These are phyloP conservation scores for Pachyrhynchus sulphureomaculatus DNA, from an alignment of 1,140 invertebrate species.

Conservation along the genomic window DNA sequence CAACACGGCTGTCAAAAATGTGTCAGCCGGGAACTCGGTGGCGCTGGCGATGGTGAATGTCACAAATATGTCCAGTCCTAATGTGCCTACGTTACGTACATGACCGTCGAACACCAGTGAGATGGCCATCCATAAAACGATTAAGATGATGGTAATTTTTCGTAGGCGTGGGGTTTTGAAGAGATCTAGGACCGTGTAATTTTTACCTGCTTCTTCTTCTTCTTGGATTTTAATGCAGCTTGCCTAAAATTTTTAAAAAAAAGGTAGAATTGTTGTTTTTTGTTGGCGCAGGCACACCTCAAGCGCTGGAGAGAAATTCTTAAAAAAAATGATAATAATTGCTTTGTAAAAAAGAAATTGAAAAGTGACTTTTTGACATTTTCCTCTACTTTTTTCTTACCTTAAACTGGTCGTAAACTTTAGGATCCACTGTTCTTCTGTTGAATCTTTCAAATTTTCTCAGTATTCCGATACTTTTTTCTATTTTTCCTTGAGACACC, in stretches of 20 bases:
- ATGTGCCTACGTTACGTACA: conserved; percentile 77
- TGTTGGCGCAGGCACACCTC: neutral
- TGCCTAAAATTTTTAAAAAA: conserved; percentile 53
- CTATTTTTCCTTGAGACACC: conserved; percentile 76
- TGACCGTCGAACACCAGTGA: conserved; percentile 85
- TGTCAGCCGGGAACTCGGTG: conserved; percentile 81
- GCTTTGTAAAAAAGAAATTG: too few species aligned
- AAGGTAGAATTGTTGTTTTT: neutral
- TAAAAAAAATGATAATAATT: too few species aligned
- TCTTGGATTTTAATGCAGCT: conserved; percentile 64
- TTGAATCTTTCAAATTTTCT: conserved; percentile 80
- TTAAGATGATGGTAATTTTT: conserved; percentile 70
- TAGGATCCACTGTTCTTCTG: conserved; percentile 68
- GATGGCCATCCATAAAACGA: conserved; percentile 83
- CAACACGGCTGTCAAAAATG: conserved; percentile 74
- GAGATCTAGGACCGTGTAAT: conserved; percentile 75
- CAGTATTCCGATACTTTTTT: conserved; percentile 74
- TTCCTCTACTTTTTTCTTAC: conserved; percentile 55
- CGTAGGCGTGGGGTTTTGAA: conserved; percentile 73
- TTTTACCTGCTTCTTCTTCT: conserved; percentile 65
- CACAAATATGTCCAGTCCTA: conserved; percentile 76
- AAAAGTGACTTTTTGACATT: too few species aligned
- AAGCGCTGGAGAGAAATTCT: too few species aligned
- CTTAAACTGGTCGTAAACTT: conserved; percentile 71
- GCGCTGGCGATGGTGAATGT: conserved; percentile 82